A percentile compares a stretch with the other conserved stretches of the same genome.
phyloP scores from a whole-genome alignment of 1,140 invertebrate genomes.

The Akabosia matsudoensis region DNA sequence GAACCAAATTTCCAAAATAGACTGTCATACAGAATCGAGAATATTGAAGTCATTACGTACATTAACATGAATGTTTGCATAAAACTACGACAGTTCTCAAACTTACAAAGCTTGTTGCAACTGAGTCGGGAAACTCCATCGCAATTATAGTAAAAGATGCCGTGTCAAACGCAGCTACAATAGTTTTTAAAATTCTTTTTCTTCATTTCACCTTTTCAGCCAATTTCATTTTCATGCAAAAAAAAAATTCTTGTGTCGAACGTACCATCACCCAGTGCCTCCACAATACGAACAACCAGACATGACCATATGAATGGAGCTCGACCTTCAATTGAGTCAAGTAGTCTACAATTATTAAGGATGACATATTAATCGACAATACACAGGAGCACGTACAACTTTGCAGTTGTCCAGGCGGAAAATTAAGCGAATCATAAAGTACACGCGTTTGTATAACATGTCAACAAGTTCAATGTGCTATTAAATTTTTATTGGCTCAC shows the following conservation, averaged over 20 bases:
- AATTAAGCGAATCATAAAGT: slow-evolving; percentile 22
- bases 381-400: neutral
- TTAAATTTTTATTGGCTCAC: slow-evolving; percentile 53
- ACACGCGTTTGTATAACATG: neutral
- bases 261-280: slow-evolving; percentile 84
- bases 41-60: no score
- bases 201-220: no score
- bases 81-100: no score
- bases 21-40: slow-evolving; percentile 54
- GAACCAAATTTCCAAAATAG: slow-evolving; percentile 82
- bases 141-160: slow-evolving; percentile 90
- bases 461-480: slow-evolving; percentile 11
- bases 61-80: slow-evolving; percentile 29
- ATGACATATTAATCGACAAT: no score
- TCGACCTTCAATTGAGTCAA: slow-evolving; percentile 76
- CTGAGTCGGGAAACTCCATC: slow-evolving; percentile 84
- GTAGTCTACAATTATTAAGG: slow-evolving; percentile 56
- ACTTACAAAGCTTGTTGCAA: neutral
- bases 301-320: slow-evolving; percentile 79
- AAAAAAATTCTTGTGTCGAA: no score
- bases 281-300: slow-evolving; percentile 81
- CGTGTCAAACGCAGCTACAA: slow-evolving; percentile 76
- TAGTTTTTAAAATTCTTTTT: no score
- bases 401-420: neutral
- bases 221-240: no score